Percentiles rank a stretch among this genome's conserved stretches.
Evolutionary conservation across 2,888 invertebrate species (phyloP).

Genomic region (Drosophila peninsularis): DNA sequence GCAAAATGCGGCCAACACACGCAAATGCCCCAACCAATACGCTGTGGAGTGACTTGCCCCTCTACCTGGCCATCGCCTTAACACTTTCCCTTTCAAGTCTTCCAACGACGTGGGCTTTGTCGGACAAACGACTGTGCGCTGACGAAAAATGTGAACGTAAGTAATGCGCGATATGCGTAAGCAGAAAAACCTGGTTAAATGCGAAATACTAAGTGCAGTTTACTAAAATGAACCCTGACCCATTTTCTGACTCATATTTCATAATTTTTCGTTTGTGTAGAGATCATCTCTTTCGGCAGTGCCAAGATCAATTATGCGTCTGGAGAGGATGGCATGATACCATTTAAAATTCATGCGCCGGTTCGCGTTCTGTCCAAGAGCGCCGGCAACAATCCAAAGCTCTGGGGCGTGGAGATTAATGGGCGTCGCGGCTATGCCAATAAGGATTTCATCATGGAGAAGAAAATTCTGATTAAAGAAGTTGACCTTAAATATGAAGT

Average conservation of each 20-base stretch:
- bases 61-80: conserved; percentile 37
- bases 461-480: conserved; percentile 85
- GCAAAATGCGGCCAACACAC: conserved; percentile 71
- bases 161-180: conserved; percentile 39
- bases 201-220: background rate
- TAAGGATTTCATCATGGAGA: conserved; percentile 87
- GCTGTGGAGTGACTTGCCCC: conserved; percentile 48
- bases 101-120: conserved; percentile 84
- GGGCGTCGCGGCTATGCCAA: conserved; percentile 89
- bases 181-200: background rate
- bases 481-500: conserved; percentile 82
- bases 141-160: conserved; percentile 90
- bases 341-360: conserved; percentile 87
- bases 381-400: conserved; percentile 86
- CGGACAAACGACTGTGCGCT: conserved; percentile 89
- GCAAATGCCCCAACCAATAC: conserved; percentile 50
- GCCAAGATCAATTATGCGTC: conserved; percentile 87
- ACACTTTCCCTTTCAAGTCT: conserved; percentile 61
- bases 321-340: conserved; percentile 86
- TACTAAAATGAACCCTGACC: conserved; percentile 29
- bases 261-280: conserved; percentile 45
- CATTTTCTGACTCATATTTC: background rate
- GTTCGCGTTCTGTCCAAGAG: conserved; percentile 90
- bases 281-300: conserved; percentile 86
- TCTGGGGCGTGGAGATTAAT: conserved; percentile 89